phyloP scores from a whole-genome alignment of 2,797 vertebrate species.

The Mormyrops boulengeri region DNA sequence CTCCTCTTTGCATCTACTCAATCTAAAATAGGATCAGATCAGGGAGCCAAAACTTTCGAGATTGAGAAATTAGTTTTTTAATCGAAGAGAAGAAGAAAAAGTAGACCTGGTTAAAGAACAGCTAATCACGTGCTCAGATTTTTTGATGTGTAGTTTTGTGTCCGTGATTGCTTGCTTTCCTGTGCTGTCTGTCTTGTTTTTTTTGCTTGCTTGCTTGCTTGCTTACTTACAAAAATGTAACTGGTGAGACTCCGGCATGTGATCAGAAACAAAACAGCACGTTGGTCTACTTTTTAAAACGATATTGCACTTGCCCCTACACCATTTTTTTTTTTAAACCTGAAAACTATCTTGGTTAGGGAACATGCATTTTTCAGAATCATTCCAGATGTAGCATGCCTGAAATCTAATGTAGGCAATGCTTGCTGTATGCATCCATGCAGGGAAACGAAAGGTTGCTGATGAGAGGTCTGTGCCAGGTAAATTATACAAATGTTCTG shows the following conservation, averaged over 20 bases:
- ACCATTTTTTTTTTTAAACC: not conserved
- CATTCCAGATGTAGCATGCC: not conserved
- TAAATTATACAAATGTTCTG: slow-evolving; percentile 63
- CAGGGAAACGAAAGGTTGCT: slow-evolving; percentile 53
- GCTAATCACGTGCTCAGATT: slow-evolving; percentile 34
- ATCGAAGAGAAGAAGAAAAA: slow-evolving; percentile 9
- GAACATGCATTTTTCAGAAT: not conserved
- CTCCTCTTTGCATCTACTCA: slow-evolving; percentile 34
- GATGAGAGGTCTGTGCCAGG: slow-evolving; percentile 51
- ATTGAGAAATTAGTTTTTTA: not conserved
- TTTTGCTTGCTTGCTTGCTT: not conserved
- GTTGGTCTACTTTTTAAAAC: not conserved
- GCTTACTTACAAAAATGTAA: not conserved
- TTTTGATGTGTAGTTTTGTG: slow-evolving; percentile 48
- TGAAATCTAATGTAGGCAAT: slow-evolving; percentile 14
- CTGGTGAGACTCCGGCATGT: not conserved
- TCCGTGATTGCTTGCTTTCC: slow-evolving; percentile 37
- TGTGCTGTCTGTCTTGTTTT: not conserved
- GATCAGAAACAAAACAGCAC: not conserved
- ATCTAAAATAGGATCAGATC: slow-evolving; percentile 49
- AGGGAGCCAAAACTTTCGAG: slow-evolving; percentile 49
- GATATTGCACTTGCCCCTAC: not conserved
- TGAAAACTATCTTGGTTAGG: not conserved
- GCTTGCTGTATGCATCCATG: slow-evolving; percentile 36
- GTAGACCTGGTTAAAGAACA: slow-evolving; percentile 39